phyloP scores from a whole-genome alignment of 2,888 invertebrate species.

The Agrotis puta region DNA sequence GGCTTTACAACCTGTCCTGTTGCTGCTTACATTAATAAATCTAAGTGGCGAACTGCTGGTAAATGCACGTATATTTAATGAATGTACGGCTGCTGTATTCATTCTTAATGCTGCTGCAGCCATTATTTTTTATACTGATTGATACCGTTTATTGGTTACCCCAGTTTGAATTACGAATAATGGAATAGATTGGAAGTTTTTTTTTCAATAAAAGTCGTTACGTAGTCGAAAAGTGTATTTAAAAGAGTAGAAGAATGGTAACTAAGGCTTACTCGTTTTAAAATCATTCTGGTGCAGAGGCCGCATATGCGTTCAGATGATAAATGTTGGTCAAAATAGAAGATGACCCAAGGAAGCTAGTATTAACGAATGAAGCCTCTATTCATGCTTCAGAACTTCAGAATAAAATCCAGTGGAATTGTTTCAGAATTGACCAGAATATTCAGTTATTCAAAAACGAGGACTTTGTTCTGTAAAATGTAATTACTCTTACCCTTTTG shows the following conservation, averaged over 20 bases:
- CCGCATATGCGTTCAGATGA: too few species aligned
- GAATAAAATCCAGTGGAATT: not conserved
- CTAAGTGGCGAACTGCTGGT: not conserved
- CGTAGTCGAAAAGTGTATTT: not conserved
- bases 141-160: slow-evolving; percentile 12
- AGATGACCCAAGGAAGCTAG: not conserved
- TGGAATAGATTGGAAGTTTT: not conserved
- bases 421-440: not conserved
- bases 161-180: not conserved
- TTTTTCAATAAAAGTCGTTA: not conserved
- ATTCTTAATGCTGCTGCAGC: slow-evolving; percentile 9
- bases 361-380: too few species aligned
- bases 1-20: slow-evolving; percentile 18
- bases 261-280: too few species aligned
- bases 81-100: slow-evolving; percentile 21
- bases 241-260: not conserved
- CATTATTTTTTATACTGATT: slow-evolving; percentile 12
- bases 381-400: too few species aligned
- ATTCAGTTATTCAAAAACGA: slow-evolving; percentile 6
- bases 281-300: too few species aligned
- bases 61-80: slow-evolving; percentile 23
- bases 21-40: slow-evolving; percentile 26
- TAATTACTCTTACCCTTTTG: slow-evolving; percentile 26
- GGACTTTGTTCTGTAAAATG: slow-evolving; percentile 21
- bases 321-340: not conserved